A percentile compares a stretch with the other conserved stretches of the same genome.
Evolutionary conservation across 1,140 invertebrate genomes (phyloP).

Genomic region (Drosophila micromelanica): DNA sequence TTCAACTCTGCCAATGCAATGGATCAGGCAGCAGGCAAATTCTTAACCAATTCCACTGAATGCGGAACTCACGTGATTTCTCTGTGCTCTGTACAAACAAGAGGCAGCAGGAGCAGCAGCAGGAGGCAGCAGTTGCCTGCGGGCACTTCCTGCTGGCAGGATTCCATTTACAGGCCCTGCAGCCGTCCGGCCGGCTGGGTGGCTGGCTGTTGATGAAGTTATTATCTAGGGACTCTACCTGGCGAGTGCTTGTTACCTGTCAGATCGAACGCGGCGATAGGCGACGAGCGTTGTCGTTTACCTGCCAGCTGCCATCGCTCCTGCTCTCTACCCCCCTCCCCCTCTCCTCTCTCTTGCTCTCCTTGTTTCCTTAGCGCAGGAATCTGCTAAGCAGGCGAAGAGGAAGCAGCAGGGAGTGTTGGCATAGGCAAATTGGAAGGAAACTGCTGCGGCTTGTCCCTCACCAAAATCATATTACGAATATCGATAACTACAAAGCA

Average conservation of each 20-base stretch:
- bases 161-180: constrained; percentile 39
- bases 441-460: not conserved
- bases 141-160: constrained; percentile 70
- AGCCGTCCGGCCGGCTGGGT: too few species aligned
- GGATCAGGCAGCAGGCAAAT: constrained; percentile 35
- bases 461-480: constrained; percentile 59
- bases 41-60: constrained; percentile 21
- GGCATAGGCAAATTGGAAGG: constrained; percentile 9
- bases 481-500: constrained; percentile 18
- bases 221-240: constrained; percentile 41
- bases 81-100: not conserved
- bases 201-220: constrained; percentile 36
- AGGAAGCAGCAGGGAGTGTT: not conserved
- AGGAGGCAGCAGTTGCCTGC: not conserved
- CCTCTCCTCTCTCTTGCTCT: too few species aligned
- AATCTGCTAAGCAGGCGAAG: not conserved
- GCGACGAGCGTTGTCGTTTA: constrained; percentile 64
- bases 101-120: not conserved
- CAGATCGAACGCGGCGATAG: constrained; percentile 72
- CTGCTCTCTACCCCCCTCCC: not conserved
- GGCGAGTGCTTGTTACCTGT: constrained; percentile 66
- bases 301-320: constrained; percentile 61
- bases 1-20: not conserved
- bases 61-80: constrained; percentile 30
- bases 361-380: not conserved